Evolutionary conservation across 2,888 invertebrate genomes (phyloP), one percentile per base, ranked within the genome.

Genomic region (Kryphioiulus occultus): DNA sequence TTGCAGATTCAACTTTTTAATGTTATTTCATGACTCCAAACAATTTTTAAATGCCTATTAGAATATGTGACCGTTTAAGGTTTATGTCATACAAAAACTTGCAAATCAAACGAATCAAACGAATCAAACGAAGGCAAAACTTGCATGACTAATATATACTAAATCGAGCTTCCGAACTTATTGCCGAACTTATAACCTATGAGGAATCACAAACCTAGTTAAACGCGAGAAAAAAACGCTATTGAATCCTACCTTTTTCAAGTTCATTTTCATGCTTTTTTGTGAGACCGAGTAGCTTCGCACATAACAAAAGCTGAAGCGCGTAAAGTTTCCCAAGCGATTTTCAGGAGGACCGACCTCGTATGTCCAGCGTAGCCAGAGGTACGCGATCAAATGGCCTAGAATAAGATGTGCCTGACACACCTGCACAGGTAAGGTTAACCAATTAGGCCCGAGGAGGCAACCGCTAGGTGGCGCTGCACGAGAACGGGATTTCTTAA

Each of bases 241-340:
- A 59, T 59, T 59, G 59, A 59, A 59, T 59, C 59, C 22, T 59
- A 59, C 59, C 59, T 59, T 59, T 59, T 59, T 59, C 22, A 59
- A 59, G 59, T 59, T 59, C 59, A 59, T 59, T 59, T 59, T 59
- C 59, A 59, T 59, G 7, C 59, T 59, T 59, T 39, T 59, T 59
- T 59, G 22, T 22, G 22, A 22, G 19, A n/a, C 59, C 59, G 22
- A 59, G 22, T 59, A n/a, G n/a, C n/a, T 59, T 59, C 19, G 59
- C 59, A 59, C 59, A 59, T 59, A 59, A 59, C 59, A 59, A 59
- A 59, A 59, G 39, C 39, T 9, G n/a, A n/a, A n/a, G 53, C 53
- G 53, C 53, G 53, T 53, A 53, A 19, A 53, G 5, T 19, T 53
- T 53, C 19, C 53, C 53, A 17, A 53, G 22, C 22, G 22, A 59